A percentile compares a stretch with the other conserved stretches of the same genome.
Evolutionary conservation across 2,113 vertebrate species (phyloP).

Genomic region (Scytalopus superciliaris): DNA sequence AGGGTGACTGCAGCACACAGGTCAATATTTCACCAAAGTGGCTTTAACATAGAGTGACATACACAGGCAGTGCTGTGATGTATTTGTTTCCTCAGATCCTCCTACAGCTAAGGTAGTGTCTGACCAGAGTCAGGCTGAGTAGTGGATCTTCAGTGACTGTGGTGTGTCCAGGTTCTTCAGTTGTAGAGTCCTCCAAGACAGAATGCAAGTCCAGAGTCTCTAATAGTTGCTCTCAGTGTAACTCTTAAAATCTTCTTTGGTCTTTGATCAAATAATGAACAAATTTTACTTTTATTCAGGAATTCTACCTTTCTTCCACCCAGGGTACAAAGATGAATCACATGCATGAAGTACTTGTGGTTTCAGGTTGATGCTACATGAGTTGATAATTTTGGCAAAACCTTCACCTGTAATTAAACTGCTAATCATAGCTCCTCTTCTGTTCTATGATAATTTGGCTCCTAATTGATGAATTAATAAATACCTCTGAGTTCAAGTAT

Average conservation of each 20-base stretch:
- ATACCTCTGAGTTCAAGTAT: not conserved
- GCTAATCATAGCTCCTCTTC: not conserved
- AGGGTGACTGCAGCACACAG: not conserved
- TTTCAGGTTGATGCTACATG: not conserved
- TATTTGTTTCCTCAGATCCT: not conserved
- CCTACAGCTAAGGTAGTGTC: not conserved
- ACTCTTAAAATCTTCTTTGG: not conserved
- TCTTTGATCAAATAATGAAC: not conserved
- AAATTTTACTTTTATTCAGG: not conserved
- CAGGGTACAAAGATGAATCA: not conserved
- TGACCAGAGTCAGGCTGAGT: not conserved
- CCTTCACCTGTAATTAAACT: not conserved
- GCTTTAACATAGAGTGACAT: not conserved
- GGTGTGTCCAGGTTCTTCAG: not conserved
- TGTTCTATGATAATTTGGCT: not conserved
- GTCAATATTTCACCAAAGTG: not conserved
- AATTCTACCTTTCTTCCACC: not conserved
- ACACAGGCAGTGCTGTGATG: not conserved
- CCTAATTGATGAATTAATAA: not conserved
- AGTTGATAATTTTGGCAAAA: not conserved
- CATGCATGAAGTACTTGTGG: fast-evolving
- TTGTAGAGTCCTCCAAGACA: not conserved
- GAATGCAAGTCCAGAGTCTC: not conserved
- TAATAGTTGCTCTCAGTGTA: not conserved
- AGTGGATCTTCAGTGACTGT: not conserved